Percentiles rank a stretch among this genome's conserved stretches.
These are phyloP conservation scores for Pseudoips prasinana DNA, from an alignment of 2,888 invertebrate genomes.

Conservation along the genomic window DNA sequence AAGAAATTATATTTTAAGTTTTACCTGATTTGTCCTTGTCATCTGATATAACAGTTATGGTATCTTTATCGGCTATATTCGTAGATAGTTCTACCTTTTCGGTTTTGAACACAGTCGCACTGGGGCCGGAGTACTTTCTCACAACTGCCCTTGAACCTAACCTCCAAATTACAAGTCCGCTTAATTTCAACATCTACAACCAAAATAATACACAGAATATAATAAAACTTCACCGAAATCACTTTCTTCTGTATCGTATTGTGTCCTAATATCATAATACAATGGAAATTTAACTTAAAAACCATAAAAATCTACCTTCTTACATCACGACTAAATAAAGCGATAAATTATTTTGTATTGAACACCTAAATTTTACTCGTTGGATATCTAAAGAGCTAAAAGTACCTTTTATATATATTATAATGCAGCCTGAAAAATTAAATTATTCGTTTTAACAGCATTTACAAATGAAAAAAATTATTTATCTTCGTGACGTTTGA, in stretches of 20 bases:
- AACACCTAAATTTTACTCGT: neutral
- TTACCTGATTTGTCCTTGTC: constrained; percentile 49
- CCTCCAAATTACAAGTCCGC: constrained; percentile 75
- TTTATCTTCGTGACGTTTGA: constrained; percentile 42
- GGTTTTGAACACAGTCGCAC: constrained; percentile 91
- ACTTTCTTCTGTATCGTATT: constrained; percentile 1
- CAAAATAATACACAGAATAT: constrained; percentile 12
- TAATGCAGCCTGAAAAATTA: constrained; percentile 16
- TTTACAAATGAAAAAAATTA: constrained; percentile 43
- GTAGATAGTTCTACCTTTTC: constrained; percentile 62
- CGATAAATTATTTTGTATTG: constrained; percentile 3
- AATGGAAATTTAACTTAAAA: constrained; percentile 12
- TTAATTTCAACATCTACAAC: constrained; percentile 76
- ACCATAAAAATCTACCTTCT: constrained; percentile 45
- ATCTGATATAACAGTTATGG: constrained; percentile 18
- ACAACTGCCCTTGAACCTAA: constrained; percentile 66
- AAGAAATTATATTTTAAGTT: no score
- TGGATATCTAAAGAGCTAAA: neutral
- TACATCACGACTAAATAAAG: constrained; percentile 57
- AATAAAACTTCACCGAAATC: no score
- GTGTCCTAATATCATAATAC: neutral
- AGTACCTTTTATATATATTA: constrained; percentile 28
- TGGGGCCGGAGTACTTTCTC: constrained; percentile 81
- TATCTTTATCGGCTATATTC: constrained; percentile 41
- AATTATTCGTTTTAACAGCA: constrained; percentile 38